Base-by-base conservation (phyloP, 2,888 invertebrate species). In the Trisateles emortualis region DNA sequence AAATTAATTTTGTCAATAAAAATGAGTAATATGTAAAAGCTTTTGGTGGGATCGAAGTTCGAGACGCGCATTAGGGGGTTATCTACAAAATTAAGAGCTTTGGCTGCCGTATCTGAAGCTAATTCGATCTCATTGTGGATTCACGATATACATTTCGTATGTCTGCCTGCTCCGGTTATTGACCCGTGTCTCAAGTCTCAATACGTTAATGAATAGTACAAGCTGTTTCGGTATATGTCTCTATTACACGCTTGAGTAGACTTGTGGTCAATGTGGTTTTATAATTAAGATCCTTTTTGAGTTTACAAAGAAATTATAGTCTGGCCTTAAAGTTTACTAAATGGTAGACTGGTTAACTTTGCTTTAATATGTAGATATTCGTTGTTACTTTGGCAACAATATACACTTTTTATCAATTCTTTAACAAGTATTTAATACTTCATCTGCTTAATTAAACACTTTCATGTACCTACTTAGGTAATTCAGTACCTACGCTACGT, bases 121-220 rank as follows among this genome's bases (percentile, higher is more conserved):
- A 87, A 88, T 88, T 88, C 85, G 82, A 86, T 84, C 82, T 83
- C 78, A 84, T 87, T 86, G 84, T 73, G 78, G 80, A 84, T 86
- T 81, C 79, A 72, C 76, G 80, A 80, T 83, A 81, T 83, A n/a
- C n/a, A 73, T 76, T 73, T 62, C 58, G 62, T 64, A 68, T 59
- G 69, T 59, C 36, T 59, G 55, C 43, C 46, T 79, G 82, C 80
- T 78, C 82, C 86, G 91, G 91, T 90, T 88, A 84, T 89, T 88
- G 87, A 89, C 86, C 84, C 56, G 59, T 67, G 64, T 62, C 64
- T 77, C 74, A 69, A 68, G 64, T 62, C 64, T 77, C 74, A 69
- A 68, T 76, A 76, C 81, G 86, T 83, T 90, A 90, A 89, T 88
- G 84, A 86, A 86, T 88, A 83, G 87, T 83, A 78, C 85, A 88